Conservation (phyloP, 1,140 invertebrate genomes). For the Leptinotarsa defecta region DNA sequence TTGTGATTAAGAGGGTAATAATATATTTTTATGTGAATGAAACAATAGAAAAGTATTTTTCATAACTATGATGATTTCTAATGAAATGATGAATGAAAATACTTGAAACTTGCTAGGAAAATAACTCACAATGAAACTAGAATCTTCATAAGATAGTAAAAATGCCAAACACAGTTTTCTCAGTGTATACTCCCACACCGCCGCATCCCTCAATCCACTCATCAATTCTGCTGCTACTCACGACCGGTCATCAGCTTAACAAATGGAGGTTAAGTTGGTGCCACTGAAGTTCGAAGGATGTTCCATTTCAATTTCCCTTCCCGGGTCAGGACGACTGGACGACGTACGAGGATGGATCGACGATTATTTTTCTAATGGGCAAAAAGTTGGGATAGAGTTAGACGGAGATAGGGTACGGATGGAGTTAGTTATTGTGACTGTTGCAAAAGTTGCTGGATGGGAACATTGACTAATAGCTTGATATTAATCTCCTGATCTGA, state of each 20-base stretch:
- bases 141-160: no score
- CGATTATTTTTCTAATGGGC: conserved; percentile 16
- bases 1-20: no score
- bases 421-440: background rate
- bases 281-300: conserved; percentile 19
- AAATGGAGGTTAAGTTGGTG: conserved; percentile 18
- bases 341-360: conserved; percentile 14
- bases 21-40: no score
- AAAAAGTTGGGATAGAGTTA: conserved; percentile 13
- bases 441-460: background rate
- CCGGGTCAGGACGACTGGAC: background rate
- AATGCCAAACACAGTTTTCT: background rate
- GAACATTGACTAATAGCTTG: conserved; percentile 2
- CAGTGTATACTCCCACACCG: background rate
- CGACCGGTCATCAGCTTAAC: conserved; percentile 25
- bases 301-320: conserved; percentile 14
- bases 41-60: no score
- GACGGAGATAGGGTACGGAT: background rate
- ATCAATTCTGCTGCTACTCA: background rate
- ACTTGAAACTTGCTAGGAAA: no score
- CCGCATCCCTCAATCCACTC: background rate
- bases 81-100: no score
- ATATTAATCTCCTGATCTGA: background rate
- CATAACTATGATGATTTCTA: no score
- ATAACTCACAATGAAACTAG: no score